These are phyloP conservation scores for Caenorhabditis japonica DNA, from an alignment of 2,888 invertebrate genomes.

Conservation along the genomic window DNA sequence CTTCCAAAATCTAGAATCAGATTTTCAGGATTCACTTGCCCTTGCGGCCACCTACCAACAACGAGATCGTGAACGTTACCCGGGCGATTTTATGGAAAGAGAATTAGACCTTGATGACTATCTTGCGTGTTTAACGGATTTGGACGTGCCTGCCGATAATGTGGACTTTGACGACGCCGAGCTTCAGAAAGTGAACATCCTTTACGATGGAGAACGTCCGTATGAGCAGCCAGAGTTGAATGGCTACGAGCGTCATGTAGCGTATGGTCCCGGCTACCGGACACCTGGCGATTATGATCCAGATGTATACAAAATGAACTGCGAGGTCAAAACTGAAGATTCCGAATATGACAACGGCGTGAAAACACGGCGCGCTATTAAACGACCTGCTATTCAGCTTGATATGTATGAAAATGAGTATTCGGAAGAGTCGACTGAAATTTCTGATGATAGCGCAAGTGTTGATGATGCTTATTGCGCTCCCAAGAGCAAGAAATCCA, in stretches of 20 bases:
- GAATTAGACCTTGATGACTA: constrained; percentile 56
- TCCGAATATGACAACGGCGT: neutral
- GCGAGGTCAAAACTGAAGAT: constrained; percentile 21
- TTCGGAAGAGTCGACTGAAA: constrained; percentile 3
- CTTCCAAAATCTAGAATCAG: no score
- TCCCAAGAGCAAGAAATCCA: constrained; percentile 15
- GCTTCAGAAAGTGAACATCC: constrained; percentile 52
- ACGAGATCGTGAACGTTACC: constrained; percentile 33
- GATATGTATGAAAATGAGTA: constrained; percentile 17
- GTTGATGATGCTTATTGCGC: constrained; percentile 26
- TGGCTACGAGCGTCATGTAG: constrained; percentile 33
- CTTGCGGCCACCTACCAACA: constrained; percentile 33
- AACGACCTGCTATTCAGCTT: constrained; percentile 5
- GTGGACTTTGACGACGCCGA: constrained; percentile 53
- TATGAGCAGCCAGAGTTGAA: constrained; percentile 21
- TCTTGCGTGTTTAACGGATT: constrained; percentile 29
- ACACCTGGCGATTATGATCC: constrained; percentile 23
- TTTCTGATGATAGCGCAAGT: constrained; percentile 11
- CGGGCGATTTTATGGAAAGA: constrained; percentile 56
- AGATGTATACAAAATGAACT: constrained; percentile 36
- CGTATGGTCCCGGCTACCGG: constrained; percentile 25
- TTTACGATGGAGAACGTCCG: constrained; percentile 42
- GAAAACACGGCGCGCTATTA: constrained; percentile 5
- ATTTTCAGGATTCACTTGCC: constrained; percentile 33
- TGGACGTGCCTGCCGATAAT: constrained; percentile 53